A percentile compares a stretch with the other conserved stretches of the same genome.
Conservation (phyloP, 2,797 vertebrate species). For the Hypotaenidia okinawae region DNA sequence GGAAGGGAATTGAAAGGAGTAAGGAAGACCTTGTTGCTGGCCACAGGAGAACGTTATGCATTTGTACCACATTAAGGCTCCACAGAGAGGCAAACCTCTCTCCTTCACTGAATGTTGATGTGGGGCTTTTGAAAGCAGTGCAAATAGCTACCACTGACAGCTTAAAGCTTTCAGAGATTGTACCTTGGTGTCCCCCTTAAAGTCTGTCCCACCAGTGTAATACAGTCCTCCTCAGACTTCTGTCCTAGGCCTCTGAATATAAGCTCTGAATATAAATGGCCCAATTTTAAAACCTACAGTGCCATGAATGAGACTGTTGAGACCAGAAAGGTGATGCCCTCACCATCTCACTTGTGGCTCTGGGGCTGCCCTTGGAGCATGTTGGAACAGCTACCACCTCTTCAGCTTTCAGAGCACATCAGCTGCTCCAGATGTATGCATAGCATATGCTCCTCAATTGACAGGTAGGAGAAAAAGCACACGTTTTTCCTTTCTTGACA, state of each 20-base stretch:
- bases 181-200: background rate
- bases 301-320: background rate
- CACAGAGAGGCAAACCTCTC: background rate
- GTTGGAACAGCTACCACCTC: background rate
- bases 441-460: accelerated
- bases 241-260: background rate
- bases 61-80: background rate
- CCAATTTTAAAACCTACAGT: background rate
- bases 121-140: background rate
- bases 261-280: background rate
- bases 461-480: background rate
- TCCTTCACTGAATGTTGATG: background rate
- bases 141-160: background rate
- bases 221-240: background rate
- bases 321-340: background rate
- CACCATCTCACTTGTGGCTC: accelerated
- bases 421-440: accelerated
- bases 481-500: background rate
- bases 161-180: background rate
- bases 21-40: background rate
- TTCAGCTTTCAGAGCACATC: background rate
- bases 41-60: background rate
- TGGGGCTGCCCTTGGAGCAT: background rate
- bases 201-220: background rate
- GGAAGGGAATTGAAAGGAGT: background rate